These are phyloP conservation scores for Gallinago paraguaiae DNA, from an alignment of 2,113 vertebrate species.

Conservation along the genomic window DNA sequence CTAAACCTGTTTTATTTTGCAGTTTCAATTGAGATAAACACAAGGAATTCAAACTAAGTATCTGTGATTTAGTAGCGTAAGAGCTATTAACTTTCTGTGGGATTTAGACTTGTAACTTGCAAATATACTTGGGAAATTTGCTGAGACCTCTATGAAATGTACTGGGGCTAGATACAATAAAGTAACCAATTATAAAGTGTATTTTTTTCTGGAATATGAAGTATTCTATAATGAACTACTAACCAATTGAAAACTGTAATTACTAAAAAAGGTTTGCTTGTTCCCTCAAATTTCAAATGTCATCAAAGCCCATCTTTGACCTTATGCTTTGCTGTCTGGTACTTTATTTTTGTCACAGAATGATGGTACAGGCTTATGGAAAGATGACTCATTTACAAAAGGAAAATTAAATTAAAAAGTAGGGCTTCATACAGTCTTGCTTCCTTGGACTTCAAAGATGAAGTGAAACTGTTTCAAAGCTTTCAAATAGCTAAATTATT, in stretches of 20 bases:
- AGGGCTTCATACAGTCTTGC: neutral
- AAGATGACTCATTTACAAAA: constrained; percentile 51
- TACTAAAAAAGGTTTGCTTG: neutral
- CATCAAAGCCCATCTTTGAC: constrained; percentile 7
- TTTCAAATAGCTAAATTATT: constrained; percentile 50
- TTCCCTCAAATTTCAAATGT: neutral
- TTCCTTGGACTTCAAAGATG: constrained; percentile 35
- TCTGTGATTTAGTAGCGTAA: neutral
- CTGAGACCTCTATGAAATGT: neutral
- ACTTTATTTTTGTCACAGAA: constrained; percentile 14
- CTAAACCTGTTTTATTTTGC: neutral
- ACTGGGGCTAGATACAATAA: neutral
- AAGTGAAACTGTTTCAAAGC: constrained; percentile 26
- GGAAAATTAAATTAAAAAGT: constrained; percentile 41
- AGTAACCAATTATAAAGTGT: neutral
- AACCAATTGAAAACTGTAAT: neutral
- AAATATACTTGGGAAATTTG: neutral
- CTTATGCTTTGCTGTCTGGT: neutral
- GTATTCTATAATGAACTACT: neutral
- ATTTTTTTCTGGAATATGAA: neutral
- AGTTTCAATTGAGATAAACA: neutral
- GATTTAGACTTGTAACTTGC: neutral
- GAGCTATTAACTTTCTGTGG: neutral
- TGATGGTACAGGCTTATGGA: neutral
- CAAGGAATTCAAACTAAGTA: neutral